Evolutionary conservation across 2,113 vertebrate species (phyloP).

Genomic region (Chelonoidis abingdonii): DNA sequence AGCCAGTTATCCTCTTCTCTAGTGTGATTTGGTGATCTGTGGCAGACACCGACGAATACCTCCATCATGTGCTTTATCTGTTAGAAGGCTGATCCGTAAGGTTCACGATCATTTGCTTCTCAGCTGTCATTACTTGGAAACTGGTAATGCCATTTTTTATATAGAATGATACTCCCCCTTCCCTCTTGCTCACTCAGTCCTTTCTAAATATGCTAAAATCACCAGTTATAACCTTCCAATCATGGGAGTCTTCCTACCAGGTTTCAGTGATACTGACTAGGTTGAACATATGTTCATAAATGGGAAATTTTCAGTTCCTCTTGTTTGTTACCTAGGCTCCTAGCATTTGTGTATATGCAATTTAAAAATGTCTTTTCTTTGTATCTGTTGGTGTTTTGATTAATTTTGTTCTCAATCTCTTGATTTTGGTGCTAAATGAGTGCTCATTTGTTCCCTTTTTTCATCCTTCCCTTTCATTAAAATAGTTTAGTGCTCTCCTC

Average conservation of each 20-base stretch:
- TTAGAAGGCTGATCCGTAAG: too few species aligned
- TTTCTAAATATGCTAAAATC: too few species aligned
- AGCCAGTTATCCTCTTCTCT: too few species aligned
- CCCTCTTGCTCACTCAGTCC: too few species aligned
- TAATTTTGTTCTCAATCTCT: neutral
- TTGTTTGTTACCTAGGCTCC: neutral
- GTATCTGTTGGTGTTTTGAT: neutral
- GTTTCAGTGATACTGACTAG: neutral
- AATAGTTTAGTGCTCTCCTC: neutral
- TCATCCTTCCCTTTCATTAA: neutral
- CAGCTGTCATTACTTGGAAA: too few species aligned
- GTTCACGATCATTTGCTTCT: too few species aligned
- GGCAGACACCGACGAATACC: neutral
- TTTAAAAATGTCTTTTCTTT: neutral
- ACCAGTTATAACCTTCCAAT: too few species aligned
- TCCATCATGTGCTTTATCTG: too few species aligned
- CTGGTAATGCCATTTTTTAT: too few species aligned
- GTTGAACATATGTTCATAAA: neutral
- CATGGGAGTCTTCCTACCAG: too few species aligned
- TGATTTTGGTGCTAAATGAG: neutral
- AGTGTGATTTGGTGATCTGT: too few species aligned
- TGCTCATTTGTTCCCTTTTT: neutral
- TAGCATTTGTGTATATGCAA: neutral
- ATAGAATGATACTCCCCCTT: too few species aligned
- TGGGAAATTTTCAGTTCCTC: neutral